Evolutionary conservation across 2,113 vertebrate genomes (phyloP).

Genomic region (Hypocryptadius cinnamomeus): DNA sequence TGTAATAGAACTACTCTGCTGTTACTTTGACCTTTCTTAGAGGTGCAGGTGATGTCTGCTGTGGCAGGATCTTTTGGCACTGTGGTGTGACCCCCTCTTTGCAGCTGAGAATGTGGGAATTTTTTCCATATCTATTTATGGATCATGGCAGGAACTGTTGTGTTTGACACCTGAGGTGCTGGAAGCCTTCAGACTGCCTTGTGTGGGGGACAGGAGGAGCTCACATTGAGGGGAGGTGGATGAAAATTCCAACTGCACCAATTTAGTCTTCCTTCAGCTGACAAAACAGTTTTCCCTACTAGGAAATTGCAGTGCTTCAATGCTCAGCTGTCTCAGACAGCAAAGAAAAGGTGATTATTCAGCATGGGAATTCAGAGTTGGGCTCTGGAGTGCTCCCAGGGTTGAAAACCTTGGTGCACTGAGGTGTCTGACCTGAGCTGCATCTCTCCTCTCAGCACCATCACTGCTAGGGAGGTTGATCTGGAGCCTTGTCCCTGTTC

Average conservation of each 20-base stretch:
- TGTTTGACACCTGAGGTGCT: not conserved
- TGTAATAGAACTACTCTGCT: not conserved
- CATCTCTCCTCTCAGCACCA: accelerated
- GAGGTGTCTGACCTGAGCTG: not conserved
- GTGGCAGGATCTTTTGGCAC: not conserved
- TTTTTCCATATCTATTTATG: not conserved
- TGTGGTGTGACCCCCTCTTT: accelerated
- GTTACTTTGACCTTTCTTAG: not conserved
- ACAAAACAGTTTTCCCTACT: not conserved
- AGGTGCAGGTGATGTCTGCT: not conserved
- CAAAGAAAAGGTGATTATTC: not conserved
- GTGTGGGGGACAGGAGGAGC: not conserved
- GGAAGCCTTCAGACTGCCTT: not conserved
- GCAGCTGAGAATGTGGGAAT: not conserved
- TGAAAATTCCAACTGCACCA: not conserved
- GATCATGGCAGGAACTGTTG: not conserved
- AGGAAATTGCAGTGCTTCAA: not conserved
- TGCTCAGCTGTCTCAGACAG: not conserved
- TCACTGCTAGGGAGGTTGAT: accelerated
- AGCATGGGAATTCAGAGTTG: not conserved
- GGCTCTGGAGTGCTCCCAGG: not conserved
- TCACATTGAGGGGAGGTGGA: not conserved
- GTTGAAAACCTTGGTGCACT: not conserved
- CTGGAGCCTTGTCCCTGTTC: not conserved
- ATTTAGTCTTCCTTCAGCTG: not conserved